Evolutionary conservation across 1,140 invertebrate genomes (phyloP), one percentile per base, ranked within the genome.

Genomic region (Dinoponera quadriceps): DNA sequence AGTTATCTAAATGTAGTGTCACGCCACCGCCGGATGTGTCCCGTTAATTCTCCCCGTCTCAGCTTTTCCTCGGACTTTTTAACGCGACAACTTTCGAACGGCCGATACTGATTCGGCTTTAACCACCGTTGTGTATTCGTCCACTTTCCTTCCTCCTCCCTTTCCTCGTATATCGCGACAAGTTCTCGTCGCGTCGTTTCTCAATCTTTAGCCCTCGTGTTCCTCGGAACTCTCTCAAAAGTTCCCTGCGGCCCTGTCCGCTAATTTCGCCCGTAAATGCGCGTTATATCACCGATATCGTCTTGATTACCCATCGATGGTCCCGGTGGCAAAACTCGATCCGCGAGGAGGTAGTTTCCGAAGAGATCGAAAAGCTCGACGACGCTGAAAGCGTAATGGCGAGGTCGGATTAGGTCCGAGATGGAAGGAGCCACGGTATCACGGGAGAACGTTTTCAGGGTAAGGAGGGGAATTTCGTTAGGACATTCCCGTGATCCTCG

Each of bases 361-460:
- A 22, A n/a, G 51, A 69, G 66, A 74, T 74, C 55, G 71, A 44
- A 60, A 27, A 48, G 38, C 4, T 18, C 55, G 22, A 27, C 38
- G 55, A 74, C 60, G 33, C 33, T 44, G 54, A 74, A 60, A 74
- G 55, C 55, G 33, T 48, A 74, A 60, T 60, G 22, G 71, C 18
- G 16, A 74, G 22, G 48, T 60, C 38, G 60, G 33, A 74, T 83
- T 49, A 48, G 51, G 29, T 51, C 22, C 54, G 49, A 83, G 51
- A 74, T 83, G 51, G n/a, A 75, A 83, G n/a, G 68, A 83, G 62
- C n/a, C 22, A 60, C 57, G 60, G 5, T 2, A 49, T 51, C 48
- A n/a, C 33, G 60, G 20, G 7, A 18, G n/a, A 66, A 63, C 25
- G 18, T 59, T 54, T 74, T 54, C 60, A 16, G 49, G 22, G 11